These are phyloP conservation scores for Nothobranchius furzeri DNA, from an alignment of 2,113 vertebrate genomes.

Conservation along the genomic window DNA sequence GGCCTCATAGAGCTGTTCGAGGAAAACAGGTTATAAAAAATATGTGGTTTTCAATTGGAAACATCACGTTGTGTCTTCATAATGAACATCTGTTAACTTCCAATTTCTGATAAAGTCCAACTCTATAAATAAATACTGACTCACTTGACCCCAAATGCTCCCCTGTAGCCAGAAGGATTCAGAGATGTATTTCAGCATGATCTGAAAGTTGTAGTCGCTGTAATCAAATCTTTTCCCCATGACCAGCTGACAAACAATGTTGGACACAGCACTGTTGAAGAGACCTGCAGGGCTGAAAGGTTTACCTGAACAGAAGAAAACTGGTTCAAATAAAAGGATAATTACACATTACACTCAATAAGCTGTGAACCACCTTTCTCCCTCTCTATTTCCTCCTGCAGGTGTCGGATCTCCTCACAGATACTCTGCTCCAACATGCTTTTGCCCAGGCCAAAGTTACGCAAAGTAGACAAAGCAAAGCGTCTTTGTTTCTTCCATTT, in stretches of 20 bases:
- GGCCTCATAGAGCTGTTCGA: conserved; percentile 71
- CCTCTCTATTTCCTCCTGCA: conserved; percentile 16
- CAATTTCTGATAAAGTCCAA: not conserved
- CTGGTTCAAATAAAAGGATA: too few species aligned
- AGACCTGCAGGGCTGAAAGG: conserved; percentile 5
- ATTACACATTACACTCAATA: not conserved
- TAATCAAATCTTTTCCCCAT: conserved; percentile 85
- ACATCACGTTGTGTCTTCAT: not conserved
- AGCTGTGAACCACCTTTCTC: conserved; percentile 6
- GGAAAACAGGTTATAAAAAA: not conserved
- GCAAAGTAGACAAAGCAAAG: conserved; percentile 78
- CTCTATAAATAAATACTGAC: not conserved
- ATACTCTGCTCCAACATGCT: conserved; percentile 62
- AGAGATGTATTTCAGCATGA: conserved; percentile 73
- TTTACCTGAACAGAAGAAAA: not conserved
- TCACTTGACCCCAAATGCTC: conserved; percentile 4
- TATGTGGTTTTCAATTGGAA: too few species aligned
- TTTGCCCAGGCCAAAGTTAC: conserved; percentile 83
- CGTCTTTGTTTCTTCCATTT: conserved; percentile 80
- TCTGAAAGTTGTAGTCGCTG: conserved; percentile 77
- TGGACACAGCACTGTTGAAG: conserved; percentile 80
- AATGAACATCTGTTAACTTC: not conserved
- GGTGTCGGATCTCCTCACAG: conserved; percentile 19
- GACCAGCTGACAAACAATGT: conserved; percentile 84
- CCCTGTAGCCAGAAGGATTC: conserved; percentile 39